Base-by-base conservation (phyloP, 2,797 vertebrate species). In the Acomys russatus region DNA sequence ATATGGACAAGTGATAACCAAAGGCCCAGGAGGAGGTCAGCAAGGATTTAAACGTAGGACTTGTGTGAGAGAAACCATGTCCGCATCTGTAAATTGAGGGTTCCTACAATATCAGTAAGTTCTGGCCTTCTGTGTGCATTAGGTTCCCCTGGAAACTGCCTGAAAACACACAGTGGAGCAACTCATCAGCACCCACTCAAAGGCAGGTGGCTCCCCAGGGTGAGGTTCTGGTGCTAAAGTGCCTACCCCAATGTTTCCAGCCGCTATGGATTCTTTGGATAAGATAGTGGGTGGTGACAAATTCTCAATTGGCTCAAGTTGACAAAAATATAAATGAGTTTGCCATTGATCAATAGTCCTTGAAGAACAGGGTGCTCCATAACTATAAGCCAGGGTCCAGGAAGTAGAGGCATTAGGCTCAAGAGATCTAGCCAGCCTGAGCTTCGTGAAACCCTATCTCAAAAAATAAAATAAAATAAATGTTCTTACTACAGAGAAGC, bases 21-120 rank as follows among this genome's bases (percentile, higher is more conserved):
- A 71, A 64, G 22, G n/a, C 78, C n/a, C 68, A 77, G 30, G 18
- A 22, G 1, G 61, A n/a, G 15, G 9, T 59, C n/a, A 8, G 18
- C 6, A 76, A 14, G 44, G 93, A 84, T 79, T 76, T 87, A 80
- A 93, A 70, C 33, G 17, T 90, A 95, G 23, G 56, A 54, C 20
- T 54, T 44, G 8, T 54, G 28, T 63, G 51, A 74, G n/a, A 88
- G 38, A 92, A 79, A 49, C 71, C 10, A 30, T 61, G 9, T 59
- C 83, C 35, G 89, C 74, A 22, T 83, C 23, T 51, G 14, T 64
- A 66, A 74, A 73, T 4, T 49, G 38, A 90, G 35, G 56, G 23
- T 82, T 93, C 78, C 68, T 14, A 70, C 22, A 85, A 92, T n/a
- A 87, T 86, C 73, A 66, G 80, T 66, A 91, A 51, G 9, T 77